Percentiles rank a stretch among this genome's conserved stretches.
These are phyloP conservation scores for Pseudomugil tenellus DNA, from an alignment of 2,797 vertebrate genomes.

Conservation along the genomic window DNA sequence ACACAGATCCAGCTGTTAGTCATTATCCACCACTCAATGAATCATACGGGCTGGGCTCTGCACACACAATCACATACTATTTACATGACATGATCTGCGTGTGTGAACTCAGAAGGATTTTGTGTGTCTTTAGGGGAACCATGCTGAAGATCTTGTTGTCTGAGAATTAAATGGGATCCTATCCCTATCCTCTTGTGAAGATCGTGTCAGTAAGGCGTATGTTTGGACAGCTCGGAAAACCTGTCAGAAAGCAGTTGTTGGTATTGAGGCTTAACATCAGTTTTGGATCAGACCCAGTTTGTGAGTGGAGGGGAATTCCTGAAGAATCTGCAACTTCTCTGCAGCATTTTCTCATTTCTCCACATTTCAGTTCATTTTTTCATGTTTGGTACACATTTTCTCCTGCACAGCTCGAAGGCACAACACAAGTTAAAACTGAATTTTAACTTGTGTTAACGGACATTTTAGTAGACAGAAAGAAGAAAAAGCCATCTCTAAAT, in stretches of 20 bases:
- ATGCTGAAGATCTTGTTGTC: not conserved
- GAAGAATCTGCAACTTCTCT: no score
- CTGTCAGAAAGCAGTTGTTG: slow-evolving; percentile 19
- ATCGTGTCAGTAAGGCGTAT: not conserved
- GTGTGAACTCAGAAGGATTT: not conserved
- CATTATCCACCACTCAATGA: slow-evolving; percentile 65
- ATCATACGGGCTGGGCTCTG: slow-evolving; percentile 64
- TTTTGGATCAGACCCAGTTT: slow-evolving; percentile 26
- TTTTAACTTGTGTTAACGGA: no score
- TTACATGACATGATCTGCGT: slow-evolving; percentile 61
- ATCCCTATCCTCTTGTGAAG: not conserved
- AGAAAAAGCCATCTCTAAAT: no score
- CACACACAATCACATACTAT: slow-evolving; percentile 53
- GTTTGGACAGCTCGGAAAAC: not conserved
- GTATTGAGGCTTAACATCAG: slow-evolving; percentile 15
- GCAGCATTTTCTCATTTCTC: slow-evolving; percentile 1
- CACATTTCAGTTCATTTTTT: slow-evolving; percentile 1
- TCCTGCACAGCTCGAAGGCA: not conserved
- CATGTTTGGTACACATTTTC: not conserved
- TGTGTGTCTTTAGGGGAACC: not conserved
- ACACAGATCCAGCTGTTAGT: slow-evolving; percentile 59
- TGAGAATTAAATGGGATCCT: not conserved
- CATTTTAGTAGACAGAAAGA: no score
- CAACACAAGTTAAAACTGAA: not conserved
- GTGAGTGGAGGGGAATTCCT: slow-evolving; percentile 40